These are phyloP conservation scores for Ylistrum balloti DNA, from an alignment of 1,140 invertebrate genomes.

Conservation along the genomic window DNA sequence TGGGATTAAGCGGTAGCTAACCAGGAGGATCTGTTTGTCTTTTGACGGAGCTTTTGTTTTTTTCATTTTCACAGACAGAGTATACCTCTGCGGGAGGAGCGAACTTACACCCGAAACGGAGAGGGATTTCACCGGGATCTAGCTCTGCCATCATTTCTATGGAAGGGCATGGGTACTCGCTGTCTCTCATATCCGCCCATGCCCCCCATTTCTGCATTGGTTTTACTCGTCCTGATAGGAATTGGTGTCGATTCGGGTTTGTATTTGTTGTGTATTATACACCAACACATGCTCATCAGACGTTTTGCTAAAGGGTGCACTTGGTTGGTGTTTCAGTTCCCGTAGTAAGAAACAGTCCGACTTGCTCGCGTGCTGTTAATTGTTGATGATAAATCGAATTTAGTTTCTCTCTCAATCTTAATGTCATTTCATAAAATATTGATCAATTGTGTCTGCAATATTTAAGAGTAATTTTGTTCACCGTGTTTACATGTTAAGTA, in stretches of 20 bases:
- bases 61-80: constrained; percentile 66
- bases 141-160: constrained; percentile 60
- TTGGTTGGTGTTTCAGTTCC: constrained; percentile 7
- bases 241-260: constrained; percentile 65
- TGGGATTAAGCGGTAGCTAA: constrained; percentile 36
- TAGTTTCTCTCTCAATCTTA: neutral
- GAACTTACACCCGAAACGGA: constrained; percentile 44
- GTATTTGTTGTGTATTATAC: constrained; percentile 48
- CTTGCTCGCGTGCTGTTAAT: constrained; percentile 11
- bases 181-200: constrained; percentile 65
- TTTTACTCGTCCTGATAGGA: constrained; percentile 54
- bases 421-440: neutral
- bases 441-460: neutral
- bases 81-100: constrained; percentile 19
- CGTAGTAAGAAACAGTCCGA: too few species aligned
- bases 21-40: constrained; percentile 56
- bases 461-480: neutral
- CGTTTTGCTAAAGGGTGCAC: neutral
- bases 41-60: constrained; percentile 63
- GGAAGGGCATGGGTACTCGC: constrained; percentile 72
- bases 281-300: constrained; percentile 43
- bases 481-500: neutral
- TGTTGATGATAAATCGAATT: neutral
- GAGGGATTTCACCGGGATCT: constrained; percentile 51
- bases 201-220: constrained; percentile 60